Percentiles rank a stretch among this genome's conserved stretches.
Conservation (phyloP, 2,113 vertebrate species). For the Microcebus ravelobensis region DNA sequence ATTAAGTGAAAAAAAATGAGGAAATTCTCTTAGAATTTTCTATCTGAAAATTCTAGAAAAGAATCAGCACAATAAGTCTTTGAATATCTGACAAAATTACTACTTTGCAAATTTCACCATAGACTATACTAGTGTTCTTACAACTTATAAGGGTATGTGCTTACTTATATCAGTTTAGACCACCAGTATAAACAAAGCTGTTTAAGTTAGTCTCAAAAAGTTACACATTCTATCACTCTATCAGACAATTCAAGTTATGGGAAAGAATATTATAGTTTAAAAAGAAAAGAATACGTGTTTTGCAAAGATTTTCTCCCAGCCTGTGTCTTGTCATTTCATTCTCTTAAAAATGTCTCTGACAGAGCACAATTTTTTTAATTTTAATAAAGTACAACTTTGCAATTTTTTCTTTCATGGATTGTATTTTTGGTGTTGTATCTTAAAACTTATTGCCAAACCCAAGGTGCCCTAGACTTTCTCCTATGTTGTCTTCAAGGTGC, state of each 20-base stretch:
- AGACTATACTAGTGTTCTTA: neutral
- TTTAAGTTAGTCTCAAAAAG: neutral
- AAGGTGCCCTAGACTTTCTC: neutral
- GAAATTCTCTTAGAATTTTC: neutral
- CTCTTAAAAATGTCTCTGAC: neutral
- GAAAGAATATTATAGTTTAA: neutral
- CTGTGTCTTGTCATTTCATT: neutral
- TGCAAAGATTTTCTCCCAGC: neutral
- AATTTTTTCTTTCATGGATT: neutral
- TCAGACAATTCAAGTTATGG: neutral
- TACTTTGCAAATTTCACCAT: neutral
- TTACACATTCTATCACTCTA: neutral
- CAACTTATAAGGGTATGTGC: neutral
- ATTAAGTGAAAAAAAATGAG: slow-evolving; percentile 14
- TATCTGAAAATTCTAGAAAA: slow-evolving; percentile 16
- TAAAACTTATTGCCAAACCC: neutral
- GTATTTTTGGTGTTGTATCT: neutral
- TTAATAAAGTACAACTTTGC: neutral
- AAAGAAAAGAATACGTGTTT: neutral
- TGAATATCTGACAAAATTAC: neutral
- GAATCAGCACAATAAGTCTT: neutral
- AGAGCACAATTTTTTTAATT: neutral
- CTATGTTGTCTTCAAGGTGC: neutral
- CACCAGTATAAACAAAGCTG: neutral
- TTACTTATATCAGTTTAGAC: neutral